These are phyloP conservation scores for Epicampocera succincta DNA, from an alignment of 2,888 invertebrate genomes.

Conservation along the genomic window DNA sequence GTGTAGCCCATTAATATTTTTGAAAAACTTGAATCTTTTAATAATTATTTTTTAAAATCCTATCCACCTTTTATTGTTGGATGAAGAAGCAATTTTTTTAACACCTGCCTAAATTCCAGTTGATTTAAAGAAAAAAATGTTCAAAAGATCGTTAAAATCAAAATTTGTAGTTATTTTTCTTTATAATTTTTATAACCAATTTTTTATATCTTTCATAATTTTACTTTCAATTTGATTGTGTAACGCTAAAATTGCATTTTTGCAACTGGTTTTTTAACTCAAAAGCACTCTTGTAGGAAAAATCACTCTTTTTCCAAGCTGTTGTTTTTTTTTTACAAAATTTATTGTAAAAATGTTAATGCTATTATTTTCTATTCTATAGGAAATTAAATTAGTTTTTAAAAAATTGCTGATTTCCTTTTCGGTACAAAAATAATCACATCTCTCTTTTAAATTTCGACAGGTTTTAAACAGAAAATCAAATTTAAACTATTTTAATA, in stretches of 20 bases:
- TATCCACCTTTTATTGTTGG: too few relatives aligned
- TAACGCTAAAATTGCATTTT: constrained; percentile 25
- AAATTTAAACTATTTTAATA: not conserved
- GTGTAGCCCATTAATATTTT: too few relatives aligned
- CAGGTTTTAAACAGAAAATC: constrained; percentile 22
- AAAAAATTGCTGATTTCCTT: constrained; percentile 1
- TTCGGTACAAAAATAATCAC: constrained; percentile 9
- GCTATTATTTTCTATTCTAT: not conserved
- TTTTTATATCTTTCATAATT: constrained; percentile 27
- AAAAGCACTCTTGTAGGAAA: not conserved
- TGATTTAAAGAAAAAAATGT: not conserved
- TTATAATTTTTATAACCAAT: constrained; percentile 1
- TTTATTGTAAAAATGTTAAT: constrained; percentile 5
- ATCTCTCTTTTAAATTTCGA: constrained; percentile 6
- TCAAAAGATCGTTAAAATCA: not conserved
- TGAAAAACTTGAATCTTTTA: too few relatives aligned
- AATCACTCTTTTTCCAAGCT: constrained; percentile 45
- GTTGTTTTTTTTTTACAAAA: not conserved
- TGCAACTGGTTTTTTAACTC: constrained; percentile 20
- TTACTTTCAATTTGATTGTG: constrained; percentile 51
- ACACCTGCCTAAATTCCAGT: too few relatives aligned
- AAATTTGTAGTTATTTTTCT: not conserved
- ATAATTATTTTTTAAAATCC: too few relatives aligned
- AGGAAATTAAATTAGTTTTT: not conserved
- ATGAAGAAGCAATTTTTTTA: too few relatives aligned